Evolutionary conservation across 2,888 invertebrate genomes (phyloP), one percentile per base, ranked within the genome.

Genomic region (Lithophane socia): DNA sequence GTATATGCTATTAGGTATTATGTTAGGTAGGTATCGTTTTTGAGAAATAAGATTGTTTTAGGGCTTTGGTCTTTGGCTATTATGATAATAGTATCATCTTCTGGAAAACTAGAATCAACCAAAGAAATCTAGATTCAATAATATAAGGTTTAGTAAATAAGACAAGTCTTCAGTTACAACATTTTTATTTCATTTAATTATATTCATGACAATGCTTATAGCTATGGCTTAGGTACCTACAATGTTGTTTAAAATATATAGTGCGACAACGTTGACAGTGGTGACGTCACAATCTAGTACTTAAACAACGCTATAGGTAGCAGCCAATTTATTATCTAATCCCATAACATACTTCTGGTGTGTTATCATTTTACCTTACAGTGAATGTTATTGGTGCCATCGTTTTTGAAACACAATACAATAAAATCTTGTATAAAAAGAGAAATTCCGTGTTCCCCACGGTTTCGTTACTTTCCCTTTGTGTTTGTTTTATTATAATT

Each of bases 361-460:
- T 96, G 91, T 95, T 95, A 93, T 92, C 85, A 86, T 88, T 92
- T 94, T 96, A 96, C 96, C 96, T 96, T 96, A 96, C 96, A 96
- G 96, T 96, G 96, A 95, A 92, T 91, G 80, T 88, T 82, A 74
- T 90, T 88, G 87, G 78, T 76, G 83, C 83, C 90, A 91, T 90
- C 91, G 88, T 94, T 93, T 92, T 93, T 92, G 92, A 93, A 94
- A 93, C 91, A 89, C 90, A 88, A 84, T 80, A 82, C n/a, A 52
- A 58, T 42, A 52, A 69, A 44, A 8, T 47, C 18, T 65, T 54
- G 21, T 44, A 44, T 5, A 47, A 65, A 37, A 44, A 16, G 13
- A 18, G 3, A 47, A 37, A 47, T 8, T 13, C 7, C 0, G 7
- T 8, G 37, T 21, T 44, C 1, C 9, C 29, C 12, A 24, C 16